A percentile compares a stretch with the other conserved stretches of the same genome.
These are phyloP conservation scores for Amphilophus citrinellus DNA, from an alignment of 2,113 vertebrate species.

Conservation along the genomic window DNA sequence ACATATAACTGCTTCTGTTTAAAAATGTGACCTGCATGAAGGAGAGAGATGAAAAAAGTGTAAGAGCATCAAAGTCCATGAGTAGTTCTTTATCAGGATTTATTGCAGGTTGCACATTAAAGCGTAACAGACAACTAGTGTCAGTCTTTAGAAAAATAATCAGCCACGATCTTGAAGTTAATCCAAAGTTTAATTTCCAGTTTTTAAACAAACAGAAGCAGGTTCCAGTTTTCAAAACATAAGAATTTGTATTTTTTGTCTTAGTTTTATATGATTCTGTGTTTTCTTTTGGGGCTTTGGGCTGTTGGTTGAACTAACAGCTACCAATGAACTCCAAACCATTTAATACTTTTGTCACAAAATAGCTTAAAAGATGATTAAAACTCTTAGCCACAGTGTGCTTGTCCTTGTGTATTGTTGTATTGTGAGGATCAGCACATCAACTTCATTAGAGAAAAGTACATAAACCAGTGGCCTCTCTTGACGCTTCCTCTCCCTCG, in stretches of 20 bases:
- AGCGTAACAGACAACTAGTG: not conserved
- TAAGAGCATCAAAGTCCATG: not conserved
- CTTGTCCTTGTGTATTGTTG: not conserved
- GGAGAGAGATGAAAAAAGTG: not conserved
- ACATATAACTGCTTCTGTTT: not conserved
- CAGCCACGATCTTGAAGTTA: not conserved
- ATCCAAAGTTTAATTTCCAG: not conserved
- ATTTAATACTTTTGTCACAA: not conserved
- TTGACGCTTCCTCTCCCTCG: not conserved
- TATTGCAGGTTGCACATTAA: not conserved
- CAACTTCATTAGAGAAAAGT: not conserved
- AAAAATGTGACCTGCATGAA: not conserved
- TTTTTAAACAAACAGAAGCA: not conserved
- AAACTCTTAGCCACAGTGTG: not conserved
- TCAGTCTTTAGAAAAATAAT: not conserved
- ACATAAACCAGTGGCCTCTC: not conserved
- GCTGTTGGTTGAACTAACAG: not conserved
- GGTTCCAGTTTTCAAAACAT: not conserved
- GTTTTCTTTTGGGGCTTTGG: not conserved
- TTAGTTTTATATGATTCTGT: not conserved
- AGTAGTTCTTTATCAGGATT: not conserved
- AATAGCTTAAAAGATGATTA: not conserved
- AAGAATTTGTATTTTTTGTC: not conserved
- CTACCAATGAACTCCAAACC: not conserved
- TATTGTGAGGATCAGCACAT: not conserved